Percentiles rank a stretch among this genome's conserved stretches.
Evolutionary conservation across 2,113 vertebrate genomes (phyloP).

Genomic region (Rhinopomastus cyanomelas): DNA sequence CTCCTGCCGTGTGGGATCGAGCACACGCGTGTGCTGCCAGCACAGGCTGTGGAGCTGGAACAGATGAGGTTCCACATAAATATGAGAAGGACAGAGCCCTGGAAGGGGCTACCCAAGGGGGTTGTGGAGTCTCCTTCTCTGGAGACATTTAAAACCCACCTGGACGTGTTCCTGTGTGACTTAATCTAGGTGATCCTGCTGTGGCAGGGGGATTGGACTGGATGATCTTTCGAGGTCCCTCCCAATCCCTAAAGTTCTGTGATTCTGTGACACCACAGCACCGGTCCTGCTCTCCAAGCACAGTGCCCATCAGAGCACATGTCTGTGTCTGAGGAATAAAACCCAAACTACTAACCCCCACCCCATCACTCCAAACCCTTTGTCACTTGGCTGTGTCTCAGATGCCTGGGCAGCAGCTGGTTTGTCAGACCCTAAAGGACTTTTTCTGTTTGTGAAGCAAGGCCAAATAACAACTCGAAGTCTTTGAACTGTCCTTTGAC

Average conservation of each 20-base stretch:
- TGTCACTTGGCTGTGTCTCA: background rate
- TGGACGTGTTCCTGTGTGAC: too few species aligned
- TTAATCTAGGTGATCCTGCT: too few species aligned
- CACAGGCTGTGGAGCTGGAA: too few species aligned
- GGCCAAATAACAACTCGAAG: slow-evolving; percentile 20
- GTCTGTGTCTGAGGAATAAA: background rate
- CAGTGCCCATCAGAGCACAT: rapidly evolving
- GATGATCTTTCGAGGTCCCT: too few species aligned
- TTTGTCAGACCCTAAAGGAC: background rate
- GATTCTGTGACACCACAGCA: too few species aligned
- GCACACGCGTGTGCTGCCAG: background rate
- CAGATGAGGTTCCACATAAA: too few species aligned
- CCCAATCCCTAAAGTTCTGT: too few species aligned
- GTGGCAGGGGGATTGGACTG: too few species aligned
- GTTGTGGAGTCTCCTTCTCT: too few species aligned
- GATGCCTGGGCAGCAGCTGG: background rate
- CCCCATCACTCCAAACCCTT: background rate
- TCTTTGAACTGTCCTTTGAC: slow-evolving; percentile 5
- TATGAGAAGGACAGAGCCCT: too few species aligned
- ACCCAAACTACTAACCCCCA: background rate
- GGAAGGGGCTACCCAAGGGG: too few species aligned
- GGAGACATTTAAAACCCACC: too few species aligned
- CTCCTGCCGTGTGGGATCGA: background rate
- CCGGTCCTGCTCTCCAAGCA: rapidly evolving
- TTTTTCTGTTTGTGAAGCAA: background rate